Conservation (phyloP, 2,888 invertebrate genomes). For the Dryococelus australis region DNA sequence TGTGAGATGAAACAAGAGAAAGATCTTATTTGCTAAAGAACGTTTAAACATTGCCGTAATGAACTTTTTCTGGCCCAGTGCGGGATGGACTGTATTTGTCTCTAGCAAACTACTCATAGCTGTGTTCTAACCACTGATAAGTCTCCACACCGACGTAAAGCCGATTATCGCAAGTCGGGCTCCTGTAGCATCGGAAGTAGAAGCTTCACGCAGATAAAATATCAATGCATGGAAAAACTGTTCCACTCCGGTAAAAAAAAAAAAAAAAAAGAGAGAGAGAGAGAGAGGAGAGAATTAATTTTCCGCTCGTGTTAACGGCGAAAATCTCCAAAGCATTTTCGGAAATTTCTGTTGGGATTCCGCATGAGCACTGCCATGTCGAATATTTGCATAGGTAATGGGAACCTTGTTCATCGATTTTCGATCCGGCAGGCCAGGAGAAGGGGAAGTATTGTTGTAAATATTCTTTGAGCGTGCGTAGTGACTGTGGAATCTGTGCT, state of each 20-base stretch:
- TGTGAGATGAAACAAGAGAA: no score
- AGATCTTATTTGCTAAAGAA: no score
- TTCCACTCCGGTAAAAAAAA: not conserved
- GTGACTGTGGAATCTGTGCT: slow-evolving; percentile 8
- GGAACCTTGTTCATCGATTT: slow-evolving; percentile 5
- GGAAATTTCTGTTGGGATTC: not conserved
- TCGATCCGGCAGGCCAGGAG: not conserved
- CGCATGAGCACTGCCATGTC: not conserved
- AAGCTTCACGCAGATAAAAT: not conserved
- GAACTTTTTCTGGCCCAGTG: no score
- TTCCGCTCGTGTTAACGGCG: not conserved
- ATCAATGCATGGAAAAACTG: not conserved
- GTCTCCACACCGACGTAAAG: not conserved
- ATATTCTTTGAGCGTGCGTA: slow-evolving; percentile 1
- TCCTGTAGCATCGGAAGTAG: not conserved
- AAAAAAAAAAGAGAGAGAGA: no score
- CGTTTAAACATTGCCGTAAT: no score
- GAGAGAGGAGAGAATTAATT: not conserved
- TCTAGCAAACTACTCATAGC: not conserved
- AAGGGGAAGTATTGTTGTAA: not conserved
- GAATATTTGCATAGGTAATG: slow-evolving; percentile 16
- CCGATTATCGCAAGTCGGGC: not conserved
- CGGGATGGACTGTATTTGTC: not conserved
- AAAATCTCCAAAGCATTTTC: slow-evolving; percentile 5
- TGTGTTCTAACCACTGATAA: not conserved